Percentiles rank a stretch among this genome's conserved stretches.
Evolutionary conservation across 2,797 vertebrate genomes (phyloP).

Genomic region (Hyperoplus lanceolatus): DNA sequence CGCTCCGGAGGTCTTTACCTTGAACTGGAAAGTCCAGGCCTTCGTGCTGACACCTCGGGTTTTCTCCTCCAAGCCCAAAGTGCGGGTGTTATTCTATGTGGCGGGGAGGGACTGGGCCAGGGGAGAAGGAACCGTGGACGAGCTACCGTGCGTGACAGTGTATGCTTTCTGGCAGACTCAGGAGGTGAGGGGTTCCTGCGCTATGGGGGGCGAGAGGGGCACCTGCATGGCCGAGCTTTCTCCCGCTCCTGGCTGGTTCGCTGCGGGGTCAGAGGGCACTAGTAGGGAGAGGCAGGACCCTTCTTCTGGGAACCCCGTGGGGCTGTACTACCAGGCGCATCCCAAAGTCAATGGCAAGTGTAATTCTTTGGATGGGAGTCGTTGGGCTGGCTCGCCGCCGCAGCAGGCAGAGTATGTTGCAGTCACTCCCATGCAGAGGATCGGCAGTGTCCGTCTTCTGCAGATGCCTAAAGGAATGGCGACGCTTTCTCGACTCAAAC

Average conservation of each 20-base stretch:
- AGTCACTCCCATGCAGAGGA: slow-evolving; percentile 90
- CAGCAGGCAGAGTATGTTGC: slow-evolving; percentile 85
- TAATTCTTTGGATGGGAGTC: slow-evolving; percentile 68
- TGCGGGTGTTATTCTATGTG: slow-evolving; percentile 92
- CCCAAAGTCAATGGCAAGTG: slow-evolving; percentile 84
- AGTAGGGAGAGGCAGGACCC: slow-evolving; percentile 87
- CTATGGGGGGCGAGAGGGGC: slow-evolving; percentile 85
- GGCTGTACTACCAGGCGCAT: slow-evolving; percentile 91
- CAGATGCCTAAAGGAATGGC: slow-evolving; percentile 85
- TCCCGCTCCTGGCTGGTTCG: slow-evolving; percentile 89
- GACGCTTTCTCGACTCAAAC: slow-evolving; percentile 86
- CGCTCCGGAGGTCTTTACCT: slow-evolving; percentile 83
- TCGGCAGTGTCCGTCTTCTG: slow-evolving; percentile 92
- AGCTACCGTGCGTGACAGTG: slow-evolving; percentile 91
- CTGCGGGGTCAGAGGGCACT: slow-evolving; percentile 82
- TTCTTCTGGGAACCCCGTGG: slow-evolving; percentile 88
- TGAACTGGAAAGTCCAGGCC: slow-evolving; percentile 92
- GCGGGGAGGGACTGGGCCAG: slow-evolving; percentile 91
- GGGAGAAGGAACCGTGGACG: slow-evolving; percentile 74
- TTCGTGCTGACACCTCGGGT: slow-evolving; percentile 88
- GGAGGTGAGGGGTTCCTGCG: slow-evolving; percentile 90
- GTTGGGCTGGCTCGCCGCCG: slow-evolving; percentile 70
- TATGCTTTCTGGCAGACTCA: slow-evolving; percentile 94
- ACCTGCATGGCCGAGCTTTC: slow-evolving; percentile 91
- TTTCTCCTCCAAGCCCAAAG: slow-evolving; percentile 87